Conservation (phyloP, 2,797 vertebrate species). For the Thamnophis elegans region DNA sequence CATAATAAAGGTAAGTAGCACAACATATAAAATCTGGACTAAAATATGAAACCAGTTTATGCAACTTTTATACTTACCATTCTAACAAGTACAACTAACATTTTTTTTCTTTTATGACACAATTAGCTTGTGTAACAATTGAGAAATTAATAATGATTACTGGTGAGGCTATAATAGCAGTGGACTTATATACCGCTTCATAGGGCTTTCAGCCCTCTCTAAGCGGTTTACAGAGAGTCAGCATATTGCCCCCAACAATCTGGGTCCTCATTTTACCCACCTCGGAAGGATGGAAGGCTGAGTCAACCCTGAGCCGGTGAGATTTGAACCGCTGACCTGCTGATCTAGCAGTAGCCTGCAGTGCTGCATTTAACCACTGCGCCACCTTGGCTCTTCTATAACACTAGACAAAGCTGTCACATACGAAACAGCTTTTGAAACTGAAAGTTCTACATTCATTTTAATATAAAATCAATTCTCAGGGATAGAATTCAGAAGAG, state of each 20-base stretch:
- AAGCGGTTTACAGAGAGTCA: too few relatives aligned
- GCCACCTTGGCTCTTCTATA: too few relatives aligned
- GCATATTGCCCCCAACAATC: too few relatives aligned
- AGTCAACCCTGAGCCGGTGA: too few relatives aligned
- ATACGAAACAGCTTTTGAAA: slow-evolving; percentile 13
- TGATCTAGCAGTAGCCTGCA: too few relatives aligned
- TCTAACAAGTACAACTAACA: background rate
- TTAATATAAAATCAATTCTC: slow-evolving; percentile 17
- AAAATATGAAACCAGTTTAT: background rate
- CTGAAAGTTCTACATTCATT: background rate
- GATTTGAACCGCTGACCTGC: too few relatives aligned
- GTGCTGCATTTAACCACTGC: too few relatives aligned
- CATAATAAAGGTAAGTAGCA: background rate
- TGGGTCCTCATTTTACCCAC: too few relatives aligned
- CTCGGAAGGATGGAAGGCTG: too few relatives aligned
- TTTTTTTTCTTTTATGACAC: background rate
- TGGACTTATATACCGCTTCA: too few relatives aligned
- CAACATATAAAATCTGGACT: background rate
- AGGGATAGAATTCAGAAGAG: background rate
- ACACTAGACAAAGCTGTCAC: slow-evolving; percentile 7
- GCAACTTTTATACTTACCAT: background rate
- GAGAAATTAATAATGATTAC: slow-evolving; percentile 13
- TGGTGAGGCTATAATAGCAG: background rate
- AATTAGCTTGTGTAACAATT: background rate
- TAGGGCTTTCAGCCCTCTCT: too few relatives aligned